Percentiles rank a stretch among this genome's conserved stretches.
Evolutionary conservation across 2,113 vertebrate genomes (phyloP).

Genomic region (Poeciliopsis prolifica): DNA sequence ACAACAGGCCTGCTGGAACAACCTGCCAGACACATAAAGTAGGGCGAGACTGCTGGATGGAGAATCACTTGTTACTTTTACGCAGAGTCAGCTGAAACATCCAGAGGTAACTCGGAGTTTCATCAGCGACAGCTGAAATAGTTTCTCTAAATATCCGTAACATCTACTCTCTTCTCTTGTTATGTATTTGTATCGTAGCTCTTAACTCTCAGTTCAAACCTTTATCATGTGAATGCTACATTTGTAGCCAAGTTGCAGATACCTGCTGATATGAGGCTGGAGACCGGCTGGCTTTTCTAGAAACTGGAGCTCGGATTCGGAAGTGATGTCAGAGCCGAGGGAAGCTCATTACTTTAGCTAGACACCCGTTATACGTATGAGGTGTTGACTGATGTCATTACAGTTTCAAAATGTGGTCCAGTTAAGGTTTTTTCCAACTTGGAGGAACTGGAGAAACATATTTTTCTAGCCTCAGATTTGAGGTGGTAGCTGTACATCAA

Average conservation of each 20-base stretch:
- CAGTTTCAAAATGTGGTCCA: background rate
- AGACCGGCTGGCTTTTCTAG: background rate
- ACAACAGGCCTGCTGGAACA: constrained; percentile 18
- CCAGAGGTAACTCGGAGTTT: background rate
- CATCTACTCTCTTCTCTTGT: background rate
- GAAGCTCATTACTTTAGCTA: background rate
- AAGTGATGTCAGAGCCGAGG: background rate
- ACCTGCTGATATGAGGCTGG: background rate
- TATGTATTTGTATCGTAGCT: background rate
- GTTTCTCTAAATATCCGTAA: background rate
- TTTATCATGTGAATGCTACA: background rate
- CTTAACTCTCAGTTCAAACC: background rate
- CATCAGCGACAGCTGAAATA: constrained; percentile 2
- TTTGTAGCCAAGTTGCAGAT: background rate
- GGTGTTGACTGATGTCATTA: background rate
- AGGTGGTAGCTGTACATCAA: background rate
- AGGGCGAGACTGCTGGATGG: background rate
- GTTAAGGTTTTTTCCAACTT: background rate
- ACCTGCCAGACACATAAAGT: constrained; percentile 16
- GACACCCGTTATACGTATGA: background rate
- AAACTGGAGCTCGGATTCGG: background rate
- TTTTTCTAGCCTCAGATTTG: background rate
- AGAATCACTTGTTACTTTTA: background rate
- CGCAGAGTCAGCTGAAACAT: background rate
- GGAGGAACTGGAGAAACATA: background rate